Evolutionary conservation across 1,140 invertebrate species (phyloP).

Genomic region (Vollenhovia emeryi): DNA sequence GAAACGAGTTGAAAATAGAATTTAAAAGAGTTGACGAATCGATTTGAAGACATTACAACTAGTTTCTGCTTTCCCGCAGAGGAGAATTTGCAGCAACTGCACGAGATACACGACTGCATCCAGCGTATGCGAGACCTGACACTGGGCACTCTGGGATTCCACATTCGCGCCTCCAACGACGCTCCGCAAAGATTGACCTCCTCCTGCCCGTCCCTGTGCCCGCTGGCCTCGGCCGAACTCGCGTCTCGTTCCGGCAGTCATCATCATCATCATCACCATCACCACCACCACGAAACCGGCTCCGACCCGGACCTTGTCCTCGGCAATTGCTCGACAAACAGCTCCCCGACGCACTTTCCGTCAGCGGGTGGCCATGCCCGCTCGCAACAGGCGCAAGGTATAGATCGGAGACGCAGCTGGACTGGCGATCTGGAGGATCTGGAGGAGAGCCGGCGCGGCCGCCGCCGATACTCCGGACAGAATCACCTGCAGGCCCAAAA

Average conservation of each 20-base stretch:
- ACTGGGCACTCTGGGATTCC: slow-evolving; percentile 82
- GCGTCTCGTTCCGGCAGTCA: slow-evolving; percentile 72
- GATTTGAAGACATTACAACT: no score
- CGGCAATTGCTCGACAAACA: slow-evolving; percentile 83
- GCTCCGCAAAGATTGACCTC: slow-evolving; percentile 88
- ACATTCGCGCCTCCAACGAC: slow-evolving; percentile 75
- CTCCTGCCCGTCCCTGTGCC: slow-evolving; percentile 90
- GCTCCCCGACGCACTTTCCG: slow-evolving; percentile 85
- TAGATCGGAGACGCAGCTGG: slow-evolving; percentile 91
- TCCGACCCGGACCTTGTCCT: slow-evolving; percentile 84
- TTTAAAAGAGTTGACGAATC: background rate
- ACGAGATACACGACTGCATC: slow-evolving; percentile 90
- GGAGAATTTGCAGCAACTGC: slow-evolving; percentile 91
- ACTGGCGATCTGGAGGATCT: slow-evolving; percentile 86
- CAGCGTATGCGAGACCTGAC: slow-evolving; percentile 91
- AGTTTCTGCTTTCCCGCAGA: slow-evolving; percentile 85
- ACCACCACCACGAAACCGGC: slow-evolving; percentile 78
- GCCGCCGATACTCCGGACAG: slow-evolving; percentile 80
- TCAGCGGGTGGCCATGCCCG: slow-evolving; percentile 70
- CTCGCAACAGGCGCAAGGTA: slow-evolving; percentile 77
- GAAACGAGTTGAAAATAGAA: background rate
- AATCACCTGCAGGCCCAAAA: slow-evolving; percentile 83
- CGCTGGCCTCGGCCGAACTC: slow-evolving; percentile 70
- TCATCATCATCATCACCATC: no score
- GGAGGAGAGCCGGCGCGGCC: slow-evolving; percentile 86